Evolutionary conservation across 2,888 invertebrate species (phyloP).

Genomic region (Corythucha ciliata): DNA sequence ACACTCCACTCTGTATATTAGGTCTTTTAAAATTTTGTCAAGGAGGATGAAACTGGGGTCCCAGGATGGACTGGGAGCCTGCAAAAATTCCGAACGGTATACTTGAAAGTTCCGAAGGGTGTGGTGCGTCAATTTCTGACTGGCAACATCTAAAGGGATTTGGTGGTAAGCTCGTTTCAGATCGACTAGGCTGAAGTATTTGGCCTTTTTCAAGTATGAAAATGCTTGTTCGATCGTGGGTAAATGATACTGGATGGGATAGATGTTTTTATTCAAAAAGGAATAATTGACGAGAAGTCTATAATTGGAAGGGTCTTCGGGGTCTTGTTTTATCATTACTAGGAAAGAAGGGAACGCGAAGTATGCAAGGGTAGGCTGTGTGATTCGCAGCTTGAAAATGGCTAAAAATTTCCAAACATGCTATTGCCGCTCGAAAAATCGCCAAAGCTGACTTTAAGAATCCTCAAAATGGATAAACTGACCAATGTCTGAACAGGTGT

Average conservation of each 20-base stretch:
- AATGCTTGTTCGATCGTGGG: constrained; percentile 17
- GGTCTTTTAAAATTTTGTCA: constrained; percentile 24
- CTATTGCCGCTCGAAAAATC: too few relatives aligned
- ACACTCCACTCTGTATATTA: constrained; percentile 24
- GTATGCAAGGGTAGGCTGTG: too few relatives aligned
- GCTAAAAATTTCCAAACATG: too few relatives aligned
- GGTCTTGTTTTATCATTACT: too few relatives aligned
- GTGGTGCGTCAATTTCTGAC: constrained; percentile 15
- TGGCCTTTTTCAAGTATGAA: constrained; percentile 1
- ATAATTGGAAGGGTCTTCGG: too few relatives aligned
- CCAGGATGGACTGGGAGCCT: constrained; percentile 23
- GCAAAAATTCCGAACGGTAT: constrained; percentile 25
- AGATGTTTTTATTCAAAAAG: constrained; percentile 11
- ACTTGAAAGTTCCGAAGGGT: constrained; percentile 20
- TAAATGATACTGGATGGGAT: constrained; percentile 10
- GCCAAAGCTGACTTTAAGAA: too few relatives aligned
- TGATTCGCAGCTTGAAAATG: too few relatives aligned
- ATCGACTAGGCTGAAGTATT: constrained; percentile 22
- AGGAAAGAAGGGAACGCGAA: constrained; percentile 14
- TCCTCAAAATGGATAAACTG: too few relatives aligned
- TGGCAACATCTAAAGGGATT: constrained; percentile 8
- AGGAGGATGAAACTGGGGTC: too few relatives aligned
- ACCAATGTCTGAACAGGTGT: too few relatives aligned
- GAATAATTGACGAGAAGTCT: constrained; percentile 32
- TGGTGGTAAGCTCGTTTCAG: constrained; percentile 25